phyloP scores from a whole-genome alignment of 2,797 vertebrate species.

The Phalanger gymnotis region DNA sequence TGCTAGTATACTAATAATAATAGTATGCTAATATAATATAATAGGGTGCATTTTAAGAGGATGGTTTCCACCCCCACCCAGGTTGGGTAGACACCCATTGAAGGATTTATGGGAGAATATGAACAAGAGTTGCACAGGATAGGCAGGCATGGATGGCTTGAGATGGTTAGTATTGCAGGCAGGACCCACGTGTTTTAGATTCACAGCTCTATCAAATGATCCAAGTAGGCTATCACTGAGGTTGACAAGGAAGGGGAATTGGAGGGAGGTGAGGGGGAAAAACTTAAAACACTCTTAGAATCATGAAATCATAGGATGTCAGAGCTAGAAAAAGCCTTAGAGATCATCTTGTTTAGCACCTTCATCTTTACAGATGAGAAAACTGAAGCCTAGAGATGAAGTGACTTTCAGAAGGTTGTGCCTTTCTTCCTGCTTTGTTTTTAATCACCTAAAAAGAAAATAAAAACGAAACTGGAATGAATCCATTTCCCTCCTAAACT shows the following conservation, averaged over 20 bases:
- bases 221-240: neutral
- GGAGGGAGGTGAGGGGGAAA: neutral
- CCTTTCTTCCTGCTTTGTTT: constrained; percentile 10
- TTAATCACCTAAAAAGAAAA: constrained; percentile 33
- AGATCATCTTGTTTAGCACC: neutral
- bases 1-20: neutral
- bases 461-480: neutral
- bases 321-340: neutral
- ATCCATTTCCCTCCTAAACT: neutral
- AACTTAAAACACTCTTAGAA: neutral
- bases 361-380: neutral
- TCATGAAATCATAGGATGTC: neutral
- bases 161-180: neutral
- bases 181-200: neutral
- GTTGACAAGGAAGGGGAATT: neutral
- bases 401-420: neutral
- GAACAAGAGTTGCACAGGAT: neutral
- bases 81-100: neutral
- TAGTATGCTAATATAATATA: neutral
- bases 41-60: neutral
- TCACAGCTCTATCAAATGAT: neutral
- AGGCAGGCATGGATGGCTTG: neutral
- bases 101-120: neutral
- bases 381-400: too few species aligned
- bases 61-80: neutral